phyloP scores from a whole-genome alignment of 2,888 invertebrate species.

The Trichogramma evanescens region DNA sequence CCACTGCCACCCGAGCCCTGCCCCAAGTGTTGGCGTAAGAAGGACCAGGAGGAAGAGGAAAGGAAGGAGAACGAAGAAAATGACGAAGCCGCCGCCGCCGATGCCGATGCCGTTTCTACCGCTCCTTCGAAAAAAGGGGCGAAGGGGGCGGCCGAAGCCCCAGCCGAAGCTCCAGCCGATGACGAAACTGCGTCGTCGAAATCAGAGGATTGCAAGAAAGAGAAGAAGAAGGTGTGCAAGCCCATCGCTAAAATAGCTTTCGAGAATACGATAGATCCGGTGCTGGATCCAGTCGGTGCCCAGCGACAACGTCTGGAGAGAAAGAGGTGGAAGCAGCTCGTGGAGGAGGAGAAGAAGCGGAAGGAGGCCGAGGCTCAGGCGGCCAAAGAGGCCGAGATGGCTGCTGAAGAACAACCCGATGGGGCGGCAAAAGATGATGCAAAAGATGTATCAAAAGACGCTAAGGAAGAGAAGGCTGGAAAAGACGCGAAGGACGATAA shows the following conservation, averaged over 20 bases:
- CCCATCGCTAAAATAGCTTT: constrained; percentile 29
- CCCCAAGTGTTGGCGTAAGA: constrained; percentile 22
- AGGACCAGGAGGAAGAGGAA: neutral
- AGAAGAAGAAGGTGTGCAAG: neutral
- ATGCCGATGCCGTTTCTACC: too few species aligned
- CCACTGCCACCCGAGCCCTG: constrained; percentile 22
- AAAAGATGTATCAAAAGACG: neutral
- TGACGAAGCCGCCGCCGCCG: too few species aligned
- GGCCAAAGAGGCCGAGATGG: neutral
- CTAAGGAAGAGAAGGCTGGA: neutral
- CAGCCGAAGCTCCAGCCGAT: too few species aligned
- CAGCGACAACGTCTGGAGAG: constrained; percentile 29
- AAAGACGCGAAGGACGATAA: neutral
- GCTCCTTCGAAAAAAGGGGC: too few species aligned
- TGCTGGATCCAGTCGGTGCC: constrained; percentile 28
- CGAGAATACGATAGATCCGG: constrained; percentile 32
- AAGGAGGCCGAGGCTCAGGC: neutral
- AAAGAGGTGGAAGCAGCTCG: constrained; percentile 9
- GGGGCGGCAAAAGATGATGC: neutral
- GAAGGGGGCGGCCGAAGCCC: too few species aligned
- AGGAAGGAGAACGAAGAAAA: neutral
- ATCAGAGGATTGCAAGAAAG: neutral
- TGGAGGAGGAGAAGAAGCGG: constrained; percentile 1
- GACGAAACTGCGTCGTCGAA: too few species aligned
- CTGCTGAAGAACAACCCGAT: neutral